Base-by-base conservation (phyloP, 2,888 invertebrate species). In the Calliopum simillimum region DNA sequence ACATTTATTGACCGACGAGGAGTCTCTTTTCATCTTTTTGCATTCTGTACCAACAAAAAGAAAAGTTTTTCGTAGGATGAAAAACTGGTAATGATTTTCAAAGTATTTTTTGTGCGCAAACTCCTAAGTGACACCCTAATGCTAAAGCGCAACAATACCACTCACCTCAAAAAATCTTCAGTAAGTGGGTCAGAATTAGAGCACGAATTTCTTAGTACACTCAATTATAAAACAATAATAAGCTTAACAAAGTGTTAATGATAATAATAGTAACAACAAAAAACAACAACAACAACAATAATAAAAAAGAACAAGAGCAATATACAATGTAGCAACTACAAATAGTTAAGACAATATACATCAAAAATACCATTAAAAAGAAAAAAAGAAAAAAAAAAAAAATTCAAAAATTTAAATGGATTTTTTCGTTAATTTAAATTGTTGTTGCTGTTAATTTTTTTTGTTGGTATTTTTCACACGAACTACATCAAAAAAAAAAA, bases 401-500 rank as follows among this genome's bases (percentile, higher is more conserved):
- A 33, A 33, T 8, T 8, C 4, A 8, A 33, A 33, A 33, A 33
- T 33, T 33, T 33, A 33, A 33, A 33, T 33, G 33, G 33, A 33
- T 4, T 33, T 56, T 25, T 23, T n/a, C n/a, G n/a, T n/a, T 25
- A 14, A 25, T 14, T 23, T 56, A 56, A 56, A 56, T 68, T 68
- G n/a, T 6, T 55, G 46, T 16, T 67, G 68, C 49, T 41, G 46
- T n/a, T n/a, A n/a, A n/a, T 61, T 41, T 44, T 69, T 71, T 68
- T 72, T 63, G 73, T 72, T 74, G 75, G 75, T 74, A 73, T 72
- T 46, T 55, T 68, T 33, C 16, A 41, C 21, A 44, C 25, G 47
- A 71, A 66, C 63, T 67, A 51, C 23, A 53, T 64, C 23, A 53
- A 33, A 64, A 61, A 61, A 56, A 64, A 21, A 44, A 46, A n/a